Evolutionary conservation across 2,888 invertebrate species (phyloP), one percentile per base, ranked within the genome.

Genomic region (Scaptomyza reducta): DNA sequence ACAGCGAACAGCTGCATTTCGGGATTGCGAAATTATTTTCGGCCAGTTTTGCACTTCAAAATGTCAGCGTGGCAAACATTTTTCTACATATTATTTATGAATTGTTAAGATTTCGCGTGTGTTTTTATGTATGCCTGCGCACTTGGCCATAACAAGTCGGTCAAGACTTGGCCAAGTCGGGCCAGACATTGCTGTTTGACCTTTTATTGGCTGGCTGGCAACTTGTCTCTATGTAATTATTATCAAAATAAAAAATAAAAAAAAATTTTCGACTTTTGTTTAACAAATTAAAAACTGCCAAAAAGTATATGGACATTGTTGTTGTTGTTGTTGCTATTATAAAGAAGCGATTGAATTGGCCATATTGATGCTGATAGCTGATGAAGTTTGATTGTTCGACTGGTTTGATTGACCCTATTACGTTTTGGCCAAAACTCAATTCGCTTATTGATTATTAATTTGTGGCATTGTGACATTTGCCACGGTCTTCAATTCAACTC

Each of bases 131-230:
- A 13, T 44, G 33, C 46, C 40, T 47, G 80, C 86, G 88, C 88
- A 86, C 88, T 84, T 86, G 88, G 84, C 84, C 87, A 86, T 80
- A 88, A 88, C 86, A 84, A 84, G 88, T 84, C 88, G 83, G 86
- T 86, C 83, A 84, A 83, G 83, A 70, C 69, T 40, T 10, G 64
- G 71, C 54, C 75, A 54, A 63, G 56, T 63, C 71, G 57, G 55
- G 63, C 67, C 69, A 85, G 86, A 87, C 79, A 82, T 87, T 83
- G 82, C 71, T 56, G 77, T 70, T 79, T 84, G 83, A 84, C 83
- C 83, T 84, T 84, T 83, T 82, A 79, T 85, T 79, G 67, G 70
- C 38, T 38, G 50, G 14, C 25, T 68, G 53, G 60, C 49, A 74
- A 55, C 71, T 68, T 77, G 72, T 62, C 73, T 62, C 73, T 75